Evolutionary conservation across 2,113 vertebrate genomes (phyloP).

Genomic region (Leucoraja erinaceus): DNA sequence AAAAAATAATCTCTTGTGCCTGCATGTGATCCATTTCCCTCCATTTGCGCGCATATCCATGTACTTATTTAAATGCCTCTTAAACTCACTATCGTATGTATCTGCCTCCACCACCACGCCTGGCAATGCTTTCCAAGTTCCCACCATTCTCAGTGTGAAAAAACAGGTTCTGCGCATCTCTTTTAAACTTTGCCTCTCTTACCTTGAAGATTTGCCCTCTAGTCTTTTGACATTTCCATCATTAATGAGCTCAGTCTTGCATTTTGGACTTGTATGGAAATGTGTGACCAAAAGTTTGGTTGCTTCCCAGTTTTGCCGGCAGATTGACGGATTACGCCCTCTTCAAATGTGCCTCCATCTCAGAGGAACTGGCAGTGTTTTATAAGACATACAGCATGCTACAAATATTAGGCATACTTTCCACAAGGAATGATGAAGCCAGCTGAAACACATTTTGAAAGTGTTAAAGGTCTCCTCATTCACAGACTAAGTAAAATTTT

Average conservation of each 20-base stretch:
- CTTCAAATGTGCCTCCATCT: background rate
- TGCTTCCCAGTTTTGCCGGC: background rate
- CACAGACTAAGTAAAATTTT: slow-evolving; percentile 28
- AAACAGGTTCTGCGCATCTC: too few relatives aligned
- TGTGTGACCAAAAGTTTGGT: background rate
- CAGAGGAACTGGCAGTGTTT: background rate
- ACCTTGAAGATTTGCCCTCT: too few relatives aligned
- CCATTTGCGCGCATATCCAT: too few relatives aligned
- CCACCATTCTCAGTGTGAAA: too few relatives aligned
- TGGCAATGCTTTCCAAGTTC: too few relatives aligned
- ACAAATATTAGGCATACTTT: slow-evolving; percentile 26
- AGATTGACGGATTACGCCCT: slow-evolving; percentile 1
- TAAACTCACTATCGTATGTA: too few relatives aligned
- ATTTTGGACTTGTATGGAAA: background rate
- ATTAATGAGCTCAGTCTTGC: background rate
- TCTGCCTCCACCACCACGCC: too few relatives aligned
- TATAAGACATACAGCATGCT: slow-evolving; percentile 29
- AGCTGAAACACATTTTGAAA: slow-evolving; percentile 30
- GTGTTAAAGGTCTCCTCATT: slow-evolving; percentile 24
- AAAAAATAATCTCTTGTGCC: too few relatives aligned
- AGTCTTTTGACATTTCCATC: too few relatives aligned
- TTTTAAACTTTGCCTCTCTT: too few relatives aligned
- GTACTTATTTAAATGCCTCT: too few relatives aligned
- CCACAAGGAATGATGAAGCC: slow-evolving; percentile 30
- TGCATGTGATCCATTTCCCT: too few relatives aligned